A percentile compares a stretch with the other conserved stretches of the same genome.
phyloP scores from a whole-genome alignment of 2,888 invertebrate species.

The Sesamia inferens region DNA sequence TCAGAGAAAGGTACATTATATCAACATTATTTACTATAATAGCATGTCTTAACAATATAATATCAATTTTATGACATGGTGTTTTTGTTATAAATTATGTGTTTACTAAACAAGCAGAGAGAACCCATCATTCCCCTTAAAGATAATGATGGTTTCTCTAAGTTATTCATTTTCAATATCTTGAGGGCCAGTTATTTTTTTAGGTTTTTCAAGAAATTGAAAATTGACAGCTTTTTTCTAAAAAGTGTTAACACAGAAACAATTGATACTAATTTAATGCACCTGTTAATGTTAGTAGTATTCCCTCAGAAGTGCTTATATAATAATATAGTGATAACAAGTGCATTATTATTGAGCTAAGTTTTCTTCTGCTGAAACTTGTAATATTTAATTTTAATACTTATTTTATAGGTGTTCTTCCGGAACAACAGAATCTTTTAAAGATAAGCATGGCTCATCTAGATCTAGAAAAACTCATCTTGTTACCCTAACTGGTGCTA shows the following conservation, averaged over 20 bases:
- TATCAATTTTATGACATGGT: neutral
- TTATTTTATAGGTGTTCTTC: constrained; percentile 79
- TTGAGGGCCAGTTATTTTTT: no score
- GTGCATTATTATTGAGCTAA: neutral
- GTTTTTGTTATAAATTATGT: neutral
- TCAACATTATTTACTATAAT: neutral
- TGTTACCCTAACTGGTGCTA: constrained; percentile 88
- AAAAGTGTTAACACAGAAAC: neutral
- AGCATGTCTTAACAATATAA: constrained; percentile 19
- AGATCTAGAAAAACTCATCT: constrained; percentile 83
- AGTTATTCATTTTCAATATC: neutral
- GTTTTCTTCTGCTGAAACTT: neutral
- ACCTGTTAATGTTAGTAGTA: neutral
- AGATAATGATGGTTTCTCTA: neutral
- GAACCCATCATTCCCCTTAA: neutral
- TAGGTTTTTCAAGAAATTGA: neutral
- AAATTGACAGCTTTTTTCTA: neutral
- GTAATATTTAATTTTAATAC: constrained; percentile 14
- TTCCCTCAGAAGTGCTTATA: neutral
- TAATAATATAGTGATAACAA: neutral
- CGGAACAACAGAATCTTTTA: constrained; percentile 80
- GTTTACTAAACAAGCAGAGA: neutral
- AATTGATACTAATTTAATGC: constrained; percentile 14
- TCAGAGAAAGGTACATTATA: constrained; percentile 90
- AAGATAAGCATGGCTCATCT: constrained; percentile 79